Evolutionary conservation across 2,888 invertebrate species (phyloP), one percentile per base, ranked within the genome.

Genomic region (Electrophaes corylata): DNA sequence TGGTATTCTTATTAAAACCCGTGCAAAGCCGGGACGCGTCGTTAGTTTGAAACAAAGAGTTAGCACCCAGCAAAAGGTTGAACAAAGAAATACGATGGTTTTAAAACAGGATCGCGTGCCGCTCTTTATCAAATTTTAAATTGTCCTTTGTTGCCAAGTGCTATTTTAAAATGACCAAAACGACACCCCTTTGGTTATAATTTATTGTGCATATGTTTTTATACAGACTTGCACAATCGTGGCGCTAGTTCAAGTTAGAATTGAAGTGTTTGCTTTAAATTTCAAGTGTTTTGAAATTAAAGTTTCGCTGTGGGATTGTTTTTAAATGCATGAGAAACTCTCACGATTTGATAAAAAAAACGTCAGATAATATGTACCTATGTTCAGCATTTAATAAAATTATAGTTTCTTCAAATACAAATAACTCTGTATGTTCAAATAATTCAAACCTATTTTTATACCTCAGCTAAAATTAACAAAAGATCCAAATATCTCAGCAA

Each of bases 171-270:
- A 51, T 37, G 52, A 56, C 51, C 40, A 62, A 66, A 58, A 60
- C 49, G 40, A 44, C 58, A 54, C 45, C 43, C 46, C 43, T 68
- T 51, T 33, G 33, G 10, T 60, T 37, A 20, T 53, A 65, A 1
- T 70, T 72, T 58, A 64, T 60, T 71, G 66, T 71, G 78, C 84
- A 84, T 85, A 84, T 87, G 86, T 86, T 88, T 83, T 75, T 74
- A 76, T 78, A 75, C 76, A 74, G 80, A 82, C 46, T 73, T 71
- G 71, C 78, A 85, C 83, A 86, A 81, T 81, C 61, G 65, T 50
- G 62, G 69, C 67, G 64, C 71, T 69, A 69, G 66, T 74, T 69
- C 52, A 57, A 69, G 66, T 71, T 76, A 69, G 67, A 71, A 69
- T 81, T 81, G 16, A 19, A 78, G 70, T 79, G 76, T 73, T 76